Percentiles rank a stretch among this genome's conserved stretches.
Conservation (phyloP, 2,888 invertebrate genomes). For the Drosophila ustulata region DNA sequence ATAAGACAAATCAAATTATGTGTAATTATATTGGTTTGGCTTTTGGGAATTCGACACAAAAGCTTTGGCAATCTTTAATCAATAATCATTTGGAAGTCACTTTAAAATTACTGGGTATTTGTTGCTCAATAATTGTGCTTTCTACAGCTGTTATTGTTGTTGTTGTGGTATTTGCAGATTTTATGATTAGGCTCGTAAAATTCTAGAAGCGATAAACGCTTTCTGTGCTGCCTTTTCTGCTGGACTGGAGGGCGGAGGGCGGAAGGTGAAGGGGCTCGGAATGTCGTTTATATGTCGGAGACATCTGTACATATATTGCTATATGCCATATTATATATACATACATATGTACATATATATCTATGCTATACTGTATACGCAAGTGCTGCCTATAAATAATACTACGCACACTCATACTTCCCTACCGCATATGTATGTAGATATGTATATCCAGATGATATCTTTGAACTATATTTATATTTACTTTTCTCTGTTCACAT, state of each 20-base stretch:
- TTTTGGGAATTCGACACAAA: not conserved
- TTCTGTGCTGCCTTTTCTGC: slow-evolving; percentile 4
- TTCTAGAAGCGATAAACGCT: slow-evolving; percentile 60
- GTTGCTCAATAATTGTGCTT: not conserved
- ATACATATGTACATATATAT: too few species aligned
- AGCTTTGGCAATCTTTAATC: not conserved
- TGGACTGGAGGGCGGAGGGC: not conserved
- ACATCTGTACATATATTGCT: slow-evolving; percentile 22
- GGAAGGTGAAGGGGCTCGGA: slow-evolving; percentile 5
- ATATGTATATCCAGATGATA: slow-evolving; percentile 42
- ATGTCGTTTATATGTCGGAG: slow-evolving; percentile 39
- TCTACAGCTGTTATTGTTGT: not conserved
- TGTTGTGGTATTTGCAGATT: slow-evolving; percentile 42
- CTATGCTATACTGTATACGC: slow-evolving; percentile 22
- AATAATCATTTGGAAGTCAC: too few species aligned
- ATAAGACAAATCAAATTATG: too few species aligned
- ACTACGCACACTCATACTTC: slow-evolving; percentile 19
- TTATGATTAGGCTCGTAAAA: slow-evolving; percentile 71
- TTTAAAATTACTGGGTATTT: slow-evolving; percentile 4
- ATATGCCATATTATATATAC: slow-evolving; percentile 25
- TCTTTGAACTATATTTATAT: slow-evolving; percentile 60
- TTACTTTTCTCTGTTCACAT: slow-evolving; percentile 34
- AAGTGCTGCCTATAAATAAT: slow-evolving; percentile 75
- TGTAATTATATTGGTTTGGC: not conserved
- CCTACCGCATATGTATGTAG: not conserved